Conservation (phyloP, 2,797 vertebrate genomes). For the Phoeniculus purpureus region DNA sequence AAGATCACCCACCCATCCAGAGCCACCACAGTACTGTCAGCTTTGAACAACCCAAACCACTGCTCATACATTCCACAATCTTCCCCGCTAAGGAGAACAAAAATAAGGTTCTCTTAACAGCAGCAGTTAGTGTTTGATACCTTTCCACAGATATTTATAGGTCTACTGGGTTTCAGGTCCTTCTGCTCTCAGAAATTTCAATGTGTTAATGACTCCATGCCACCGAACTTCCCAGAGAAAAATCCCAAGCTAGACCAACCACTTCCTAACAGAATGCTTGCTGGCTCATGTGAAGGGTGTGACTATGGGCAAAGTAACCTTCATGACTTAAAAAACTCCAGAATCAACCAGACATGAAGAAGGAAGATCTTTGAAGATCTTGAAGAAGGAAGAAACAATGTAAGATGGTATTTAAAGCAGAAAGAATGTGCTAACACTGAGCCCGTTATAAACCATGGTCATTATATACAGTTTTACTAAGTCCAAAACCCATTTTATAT, state of each 20-base stretch:
- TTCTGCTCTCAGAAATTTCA: constrained; percentile 28
- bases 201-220: constrained; percentile 52
- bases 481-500: neutral
- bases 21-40: neutral
- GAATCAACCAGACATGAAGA: neutral
- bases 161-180: constrained; percentile 20
- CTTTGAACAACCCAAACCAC: neutral
- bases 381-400: neutral
- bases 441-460: neutral
- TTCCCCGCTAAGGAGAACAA: neutral
- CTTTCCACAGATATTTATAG: constrained; percentile 25
- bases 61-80: neutral
- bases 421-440: neutral
- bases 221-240: constrained; percentile 52
- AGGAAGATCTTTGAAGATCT: too few relatives aligned
- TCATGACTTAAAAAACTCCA: neutral
- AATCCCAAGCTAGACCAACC: constrained; percentile 12
- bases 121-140: neutral
- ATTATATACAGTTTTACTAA: neutral
- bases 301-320: neutral
- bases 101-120: neutral
- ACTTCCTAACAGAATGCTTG: constrained; percentile 40
- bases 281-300: neutral
- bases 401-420: neutral
- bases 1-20: neutral